phyloP scores from a whole-genome alignment of 2,797 vertebrate species.

The Lutjanus campechanus region DNA sequence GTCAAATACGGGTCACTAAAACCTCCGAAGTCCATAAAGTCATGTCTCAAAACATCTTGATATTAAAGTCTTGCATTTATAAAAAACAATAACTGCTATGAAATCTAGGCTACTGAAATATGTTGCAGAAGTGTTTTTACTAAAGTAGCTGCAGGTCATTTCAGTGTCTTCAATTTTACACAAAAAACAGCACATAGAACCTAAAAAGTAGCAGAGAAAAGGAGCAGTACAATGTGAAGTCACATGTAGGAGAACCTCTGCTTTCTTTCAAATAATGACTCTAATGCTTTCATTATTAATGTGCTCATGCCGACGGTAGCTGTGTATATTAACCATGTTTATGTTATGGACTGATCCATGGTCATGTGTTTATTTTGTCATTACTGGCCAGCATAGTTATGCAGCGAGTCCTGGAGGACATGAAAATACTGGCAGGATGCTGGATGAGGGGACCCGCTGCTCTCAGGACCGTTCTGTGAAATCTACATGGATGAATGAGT shows the following conservation, averaged over 20 bases:
- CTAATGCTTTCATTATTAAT: background rate
- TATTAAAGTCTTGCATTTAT: no score
- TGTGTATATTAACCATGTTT: slow-evolving; percentile 14
- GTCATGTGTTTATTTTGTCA: slow-evolving; percentile 60
- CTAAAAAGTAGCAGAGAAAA: no score
- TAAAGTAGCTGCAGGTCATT: background rate
- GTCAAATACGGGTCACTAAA: no score
- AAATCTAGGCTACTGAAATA: no score
- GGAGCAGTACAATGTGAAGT: background rate
- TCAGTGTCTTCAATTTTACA: background rate
- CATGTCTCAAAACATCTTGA: no score
- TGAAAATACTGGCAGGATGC: slow-evolving; percentile 44
- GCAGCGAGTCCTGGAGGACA: slow-evolving; percentile 9
- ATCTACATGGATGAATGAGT: slow-evolving; percentile 41
- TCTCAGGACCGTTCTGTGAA: background rate
- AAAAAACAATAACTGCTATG: no score
- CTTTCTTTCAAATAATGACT: background rate
- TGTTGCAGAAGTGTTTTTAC: background rate
- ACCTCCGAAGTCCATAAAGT: no score
- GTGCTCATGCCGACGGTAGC: background rate
- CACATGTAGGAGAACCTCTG: background rate
- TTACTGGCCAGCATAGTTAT: slow-evolving; percentile 38
- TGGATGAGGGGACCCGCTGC: slow-evolving; percentile 5
- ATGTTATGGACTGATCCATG: slow-evolving; percentile 32
- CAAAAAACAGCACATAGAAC: no score